Percentiles rank a stretch among this genome's conserved stretches.
Evolutionary conservation across 2,888 invertebrate species (phyloP).

Genomic region (Mayetiola destructor): DNA sequence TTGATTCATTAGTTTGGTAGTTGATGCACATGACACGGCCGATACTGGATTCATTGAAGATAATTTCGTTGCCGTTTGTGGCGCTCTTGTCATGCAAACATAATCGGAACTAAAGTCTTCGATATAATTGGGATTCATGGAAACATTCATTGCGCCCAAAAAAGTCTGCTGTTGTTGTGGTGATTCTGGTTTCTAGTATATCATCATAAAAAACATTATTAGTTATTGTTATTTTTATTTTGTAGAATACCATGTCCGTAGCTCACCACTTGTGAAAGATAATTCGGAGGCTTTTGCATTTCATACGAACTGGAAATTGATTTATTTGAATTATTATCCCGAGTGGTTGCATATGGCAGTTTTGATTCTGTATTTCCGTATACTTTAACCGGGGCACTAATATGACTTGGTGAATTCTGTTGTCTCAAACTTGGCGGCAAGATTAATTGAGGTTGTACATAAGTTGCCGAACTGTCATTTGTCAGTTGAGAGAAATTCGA

Average conservation of each 20-base stretch:
- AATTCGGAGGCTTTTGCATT: constrained; percentile 9
- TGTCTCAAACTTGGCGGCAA: constrained; percentile 2
- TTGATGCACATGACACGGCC: constrained; percentile 16
- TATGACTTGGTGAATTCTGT: background rate
- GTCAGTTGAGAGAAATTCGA: background rate
- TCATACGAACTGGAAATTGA: background rate
- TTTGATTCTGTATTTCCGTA: background rate
- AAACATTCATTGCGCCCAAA: constrained; percentile 26
- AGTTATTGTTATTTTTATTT: background rate
- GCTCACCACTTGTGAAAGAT: constrained; percentile 8
- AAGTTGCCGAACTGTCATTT: background rate
- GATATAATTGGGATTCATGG: constrained; percentile 36
- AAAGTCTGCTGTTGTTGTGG: background rate
- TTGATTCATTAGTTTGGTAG: background rate
- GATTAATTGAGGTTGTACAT: constrained; percentile 11
- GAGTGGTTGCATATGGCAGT: background rate
- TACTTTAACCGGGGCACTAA: background rate
- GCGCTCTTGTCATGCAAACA: constrained; percentile 69
- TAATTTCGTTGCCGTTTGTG: constrained; percentile 17
- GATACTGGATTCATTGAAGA: constrained; percentile 3
- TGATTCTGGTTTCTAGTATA: background rate
- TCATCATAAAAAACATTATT: background rate
- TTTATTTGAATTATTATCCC: background rate
- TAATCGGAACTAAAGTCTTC: constrained; percentile 68
- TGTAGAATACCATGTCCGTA: background rate